Base-by-base conservation (phyloP, 2,113 vertebrate species). In the Thryonomys swinderianus region DNA sequence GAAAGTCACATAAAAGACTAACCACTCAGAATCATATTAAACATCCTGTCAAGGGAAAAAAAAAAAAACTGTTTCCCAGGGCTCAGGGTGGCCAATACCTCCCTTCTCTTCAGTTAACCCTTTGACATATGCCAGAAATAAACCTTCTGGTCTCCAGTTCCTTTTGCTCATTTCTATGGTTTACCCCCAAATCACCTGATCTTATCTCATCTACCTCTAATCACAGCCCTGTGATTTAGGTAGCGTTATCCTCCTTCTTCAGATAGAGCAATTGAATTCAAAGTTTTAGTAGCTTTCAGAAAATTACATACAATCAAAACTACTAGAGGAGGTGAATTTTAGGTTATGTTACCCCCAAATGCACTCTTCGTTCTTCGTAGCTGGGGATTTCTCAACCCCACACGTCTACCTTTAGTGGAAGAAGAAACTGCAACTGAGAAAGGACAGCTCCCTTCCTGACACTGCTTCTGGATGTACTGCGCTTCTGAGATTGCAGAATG, bases 21-120 rank as follows among this genome's bases (percentile, higher is more conserved):
- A n/a, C 2, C 7, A 11, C 6, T 20, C 37, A 25, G 48, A 53
- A 34, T 9, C 4, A 10, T 8, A 37, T 30, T 32, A 13, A 27
- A 37, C 16, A 23, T 37, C 14, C 18, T 40, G 42, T 55, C 51
- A 42, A 37, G 32, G n/a, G 1, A 45, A 23, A 34, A 53, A 48
- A 30, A 2, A 45, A 23, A 34, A 45, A 59, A 48, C 8, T 45
- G 21, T 2, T 25, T 30, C 30, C 42, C 12, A 10, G 45, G 7
- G 1, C 8, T 20, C 57, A 2, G 23, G 13, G 2, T 32, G 40
- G 2, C 0, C 17, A 7, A 25, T 4, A 7, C 12, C 20, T 10
- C 0, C 3, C 11, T 21, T 64, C 18, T 76, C 67, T 62, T 30
- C 40, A 7, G 2, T 37, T 5, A 7, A 37, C 27, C n/a, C 67